Conservation (phyloP, 2,888 invertebrate genomes). For the Ochropleura leucogaster region DNA sequence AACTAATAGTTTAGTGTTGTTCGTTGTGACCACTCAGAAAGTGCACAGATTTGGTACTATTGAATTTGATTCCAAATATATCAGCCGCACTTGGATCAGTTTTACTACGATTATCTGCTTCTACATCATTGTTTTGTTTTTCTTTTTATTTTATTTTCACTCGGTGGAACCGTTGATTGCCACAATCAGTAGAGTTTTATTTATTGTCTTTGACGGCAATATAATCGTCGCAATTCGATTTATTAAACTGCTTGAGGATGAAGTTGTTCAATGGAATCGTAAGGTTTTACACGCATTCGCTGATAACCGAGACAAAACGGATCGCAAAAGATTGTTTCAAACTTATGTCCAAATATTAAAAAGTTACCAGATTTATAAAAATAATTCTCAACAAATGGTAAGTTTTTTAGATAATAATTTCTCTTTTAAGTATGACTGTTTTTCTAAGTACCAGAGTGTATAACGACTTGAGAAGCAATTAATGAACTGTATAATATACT, state of each 20-base stretch:
- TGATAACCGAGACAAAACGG: neutral
- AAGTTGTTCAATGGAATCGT: neutral
- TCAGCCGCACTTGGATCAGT: constrained; percentile 6
- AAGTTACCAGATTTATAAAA: constrained; percentile 7
- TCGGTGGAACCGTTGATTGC: too few species aligned
- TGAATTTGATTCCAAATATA: neutral
- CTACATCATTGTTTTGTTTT: neutral
- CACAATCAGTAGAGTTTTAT: neutral
- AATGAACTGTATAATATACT: too few species aligned
- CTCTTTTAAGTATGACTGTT: too few species aligned
- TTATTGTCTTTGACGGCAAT: neutral
- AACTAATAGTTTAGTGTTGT: neutral
- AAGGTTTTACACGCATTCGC: neutral
- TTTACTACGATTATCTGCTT: neutral
- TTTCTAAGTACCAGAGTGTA: too few species aligned
- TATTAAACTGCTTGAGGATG: neutral
- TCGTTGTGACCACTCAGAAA: constrained; percentile 8
- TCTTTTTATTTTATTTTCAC: neutral
- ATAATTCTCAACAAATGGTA: constrained; percentile 4
- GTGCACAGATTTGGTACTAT: neutral
- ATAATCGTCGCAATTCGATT: neutral
- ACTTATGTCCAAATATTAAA: constrained; percentile 5
- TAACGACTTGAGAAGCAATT: too few species aligned
- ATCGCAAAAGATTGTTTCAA: neutral
- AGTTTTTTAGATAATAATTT: neutral